A percentile compares a stretch with the other conserved stretches of the same genome.
Conservation (phyloP, 2,113 vertebrate species). For the Chloropsis cyanopogon region DNA sequence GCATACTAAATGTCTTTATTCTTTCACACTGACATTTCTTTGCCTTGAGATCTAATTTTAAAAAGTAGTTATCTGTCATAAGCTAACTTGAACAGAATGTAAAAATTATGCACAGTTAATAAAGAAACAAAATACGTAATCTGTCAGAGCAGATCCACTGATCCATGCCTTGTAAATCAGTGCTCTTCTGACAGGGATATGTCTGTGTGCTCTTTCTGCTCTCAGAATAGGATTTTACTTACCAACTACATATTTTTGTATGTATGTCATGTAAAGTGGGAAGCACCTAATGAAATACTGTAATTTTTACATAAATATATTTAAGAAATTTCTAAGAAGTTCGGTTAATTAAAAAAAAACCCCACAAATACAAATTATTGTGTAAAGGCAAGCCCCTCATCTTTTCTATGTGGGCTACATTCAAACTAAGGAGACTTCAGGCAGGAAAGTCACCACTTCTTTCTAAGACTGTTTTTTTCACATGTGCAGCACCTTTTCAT, state of each 20-base stretch:
- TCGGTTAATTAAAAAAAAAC: not conserved
- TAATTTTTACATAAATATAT: not conserved
- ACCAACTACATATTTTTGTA: not conserved
- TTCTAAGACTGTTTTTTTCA: not conserved
- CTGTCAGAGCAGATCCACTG: slow-evolving; percentile 16
- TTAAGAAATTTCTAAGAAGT: not conserved
- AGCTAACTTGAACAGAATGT: slow-evolving; percentile 34
- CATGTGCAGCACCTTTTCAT: not conserved
- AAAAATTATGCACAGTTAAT: slow-evolving; percentile 28
- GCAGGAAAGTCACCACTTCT: not conserved
- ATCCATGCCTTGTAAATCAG: not conserved
- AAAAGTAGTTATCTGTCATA: slow-evolving; percentile 40
- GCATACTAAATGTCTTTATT: not conserved
- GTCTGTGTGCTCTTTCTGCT: not conserved
- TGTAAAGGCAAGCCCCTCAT: not conserved
- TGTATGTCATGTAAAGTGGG: not conserved
- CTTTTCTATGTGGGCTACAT: not conserved
- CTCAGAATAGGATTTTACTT: not conserved
- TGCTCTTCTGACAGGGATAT: not conserved
- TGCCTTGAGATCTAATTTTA: slow-evolving; percentile 12
- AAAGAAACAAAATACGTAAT: slow-evolving; percentile 34
- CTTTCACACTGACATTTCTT: slow-evolving; percentile 24
- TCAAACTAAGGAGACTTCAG: not conserved
- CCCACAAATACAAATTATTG: not conserved
- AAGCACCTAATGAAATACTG: not conserved